Evolutionary conservation across 1,140 invertebrate genomes (phyloP), one percentile per base, ranked within the genome.

Genomic region (Druon quercuslanigerum): DNA sequence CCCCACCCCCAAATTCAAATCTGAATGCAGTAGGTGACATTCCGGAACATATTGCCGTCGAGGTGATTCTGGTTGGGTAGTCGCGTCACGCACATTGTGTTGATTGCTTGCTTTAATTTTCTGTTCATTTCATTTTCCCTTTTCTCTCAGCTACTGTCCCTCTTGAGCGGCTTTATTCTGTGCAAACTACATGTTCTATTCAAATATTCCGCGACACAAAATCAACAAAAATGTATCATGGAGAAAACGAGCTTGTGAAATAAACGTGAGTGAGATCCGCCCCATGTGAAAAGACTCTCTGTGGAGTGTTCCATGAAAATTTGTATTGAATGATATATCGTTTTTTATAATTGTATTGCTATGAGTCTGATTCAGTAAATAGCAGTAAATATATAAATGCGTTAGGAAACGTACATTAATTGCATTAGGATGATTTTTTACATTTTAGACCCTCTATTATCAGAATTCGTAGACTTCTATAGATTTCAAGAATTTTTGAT

Each of bases 31-130:
- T 40, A 46, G 46, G 60, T 66, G 60, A 66, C 60, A 13, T 40
- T 66, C 60, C 40, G 25, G n/a, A 66, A 66, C 25, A 66, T 66
- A 66, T 66, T 66, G 60, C 60, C 33, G 17, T 66, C 25, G 60
- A 66, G 60, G 60, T 33, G 40, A 66, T n/a, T 66, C 60, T 66
- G 33, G 60, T n/a, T n/a, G 25, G 40, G 60, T n/a, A 66, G 60
- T 66, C 60, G 25, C 60, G 60, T 66, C 60, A 66, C 60, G 60
- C 60, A 66, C 60, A 46, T 66, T 40, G 60, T 66, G 33, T 66
- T 66, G 60, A 66, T 66, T 66, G 60, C 60, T 66, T 46, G 20
- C 60, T 66, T 66, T 66, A 66, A 66, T 66, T 46, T 66, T 66
- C 60, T 66, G 60, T 66, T 66, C 60, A 66, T 66, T 66, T 66